Base-by-base conservation (phyloP, 2,797 vertebrate genomes). In the Todus mexicanus region DNA sequence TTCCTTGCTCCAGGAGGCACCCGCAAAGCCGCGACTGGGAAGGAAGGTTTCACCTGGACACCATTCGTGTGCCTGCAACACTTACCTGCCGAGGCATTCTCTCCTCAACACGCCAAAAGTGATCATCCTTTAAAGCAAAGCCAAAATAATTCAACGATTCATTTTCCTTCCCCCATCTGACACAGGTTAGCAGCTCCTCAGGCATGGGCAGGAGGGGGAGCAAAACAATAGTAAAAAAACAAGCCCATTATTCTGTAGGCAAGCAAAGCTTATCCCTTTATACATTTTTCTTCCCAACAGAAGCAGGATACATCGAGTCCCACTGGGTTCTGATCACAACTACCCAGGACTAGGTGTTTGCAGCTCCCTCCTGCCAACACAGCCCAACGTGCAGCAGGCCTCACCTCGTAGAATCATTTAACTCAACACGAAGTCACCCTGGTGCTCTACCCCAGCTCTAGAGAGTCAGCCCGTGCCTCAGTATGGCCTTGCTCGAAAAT, bases 161-260 rank as follows among this genome's bases (percentile, higher is more conserved):
- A 74, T 68, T 73, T 68, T 65, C 71, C 72, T 70, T 73, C 91
- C 91, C 92, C 91, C 91, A 91, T 69, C 91, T 92, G 78, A 92
- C 84, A 90, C 40, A 23, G 80, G 60, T 80, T 43, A 93, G 83
- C 87, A 93, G 92, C 86, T 89, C 85, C 91, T 93, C 78, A 82
- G 73, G 66, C 86, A 82, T 76, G 82, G 64, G 73, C 73, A 95
- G 42, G 84, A 93, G 33, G 7, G 86, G 74, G 17, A 95, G 80
- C 68, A 92, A 80, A 92, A 63, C 22, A 31, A 51, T 21, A 38
- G 15, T 26, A 18, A 37, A 25, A 29, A 26, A 37, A 25, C 10
- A 61, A 50, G 6, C 40, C 31, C 42, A 60, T 64, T 63, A 37
- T 70, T 70, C 91, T 69, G 48, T 51, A 93, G 83, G 57, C 47